Evolutionary conservation across 1,140 invertebrate species (phyloP).

Genomic region (Drosophila persimilis): DNA sequence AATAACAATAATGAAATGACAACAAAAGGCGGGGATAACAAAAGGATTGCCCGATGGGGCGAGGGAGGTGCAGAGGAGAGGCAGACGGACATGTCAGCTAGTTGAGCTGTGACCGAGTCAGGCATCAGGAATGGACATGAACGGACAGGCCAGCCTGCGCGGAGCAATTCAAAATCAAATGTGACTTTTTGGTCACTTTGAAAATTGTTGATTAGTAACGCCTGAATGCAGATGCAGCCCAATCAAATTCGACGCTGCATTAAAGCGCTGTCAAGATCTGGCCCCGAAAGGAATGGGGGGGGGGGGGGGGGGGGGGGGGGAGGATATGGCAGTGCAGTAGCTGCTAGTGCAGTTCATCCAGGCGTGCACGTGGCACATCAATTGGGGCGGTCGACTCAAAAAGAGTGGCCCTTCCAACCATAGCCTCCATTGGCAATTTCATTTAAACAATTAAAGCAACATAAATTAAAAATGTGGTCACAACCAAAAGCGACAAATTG

Average conservation of each 20-base stretch:
- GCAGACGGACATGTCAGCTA: constrained; percentile 43
- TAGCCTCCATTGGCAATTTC: constrained; percentile 47
- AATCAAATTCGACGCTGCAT: constrained; percentile 49
- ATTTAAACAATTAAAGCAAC: constrained; percentile 77
- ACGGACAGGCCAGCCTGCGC: background rate
- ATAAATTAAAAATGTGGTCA: constrained; percentile 78
- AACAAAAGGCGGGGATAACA: constrained; percentile 78
- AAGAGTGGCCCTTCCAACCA: constrained; percentile 18
- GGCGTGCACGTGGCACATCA: constrained; percentile 44
- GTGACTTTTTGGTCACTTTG: constrained; percentile 78
- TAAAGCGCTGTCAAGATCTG: constrained; percentile 60
- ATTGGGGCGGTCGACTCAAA: constrained; percentile 37
- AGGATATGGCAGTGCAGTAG: background rate
- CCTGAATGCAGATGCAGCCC: constrained; percentile 65
- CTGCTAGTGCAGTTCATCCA: constrained; percentile 14
- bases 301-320: too few species aligned
- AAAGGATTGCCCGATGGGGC: constrained; percentile 54
- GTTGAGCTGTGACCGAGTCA: constrained; percentile 41
- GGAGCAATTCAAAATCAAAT: constrained; percentile 64
- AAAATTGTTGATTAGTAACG: constrained; percentile 79
- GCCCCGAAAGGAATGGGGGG: background rate
- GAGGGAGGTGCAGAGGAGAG: background rate
- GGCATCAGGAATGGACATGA: background rate
- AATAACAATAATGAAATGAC: constrained; percentile 82
- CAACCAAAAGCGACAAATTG: constrained; percentile 63